Evolutionary conservation across 35 echinoderm and acorn worm species (phyloP), one percentile per base, ranked within the genome.

Genomic region (Stichopus chloronotus): DNA sequence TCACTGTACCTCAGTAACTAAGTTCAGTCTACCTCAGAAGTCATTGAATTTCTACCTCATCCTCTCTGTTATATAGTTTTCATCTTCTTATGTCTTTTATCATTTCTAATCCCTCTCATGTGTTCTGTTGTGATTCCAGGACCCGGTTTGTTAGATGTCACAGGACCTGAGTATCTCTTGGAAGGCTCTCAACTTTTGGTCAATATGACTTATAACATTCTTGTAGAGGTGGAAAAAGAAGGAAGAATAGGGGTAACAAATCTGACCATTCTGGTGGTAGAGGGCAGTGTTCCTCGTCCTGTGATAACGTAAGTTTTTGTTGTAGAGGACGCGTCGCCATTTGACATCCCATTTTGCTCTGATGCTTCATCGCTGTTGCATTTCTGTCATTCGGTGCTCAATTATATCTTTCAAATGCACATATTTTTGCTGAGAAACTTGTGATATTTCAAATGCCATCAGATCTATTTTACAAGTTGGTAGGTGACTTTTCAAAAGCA

Each of bases 151-250:
- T 58, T 91, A 77, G 43, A 91, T 53, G 54, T 91, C 21, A 11
- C 76, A 57, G 25, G 43, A 23, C 69, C 71, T 53, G n/a, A 24
- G 76, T 79, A 91, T 65, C n/a, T 91, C 72, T 58, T 91, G 90
- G 25, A 79, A 57, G 76, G 71, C 4, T 56, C 72, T 17, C 16
- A 20, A 16, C 90, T 91, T 53, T 7, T 91, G 53, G 55, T 65
- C 19, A 65, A 91, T 25, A 91, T 91, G 90, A 91, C 90, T 25
- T 91, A 91, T 25, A 65, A 91, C 63, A 77, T 91, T 58, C 19
- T 91, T 7, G 90, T 91, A 2, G 71, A 91, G 25, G 90, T 91
- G 4, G n/a, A 57, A 65, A 91, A 79, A 14, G 76, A 79, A 59
- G 90, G 56, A 19, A 11, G 90, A 8, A 52, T 77, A 23, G 90